phyloP scores from a whole-genome alignment of 53 echinoderm and acorn worm genomes.

The Pentamera pediparva region DNA sequence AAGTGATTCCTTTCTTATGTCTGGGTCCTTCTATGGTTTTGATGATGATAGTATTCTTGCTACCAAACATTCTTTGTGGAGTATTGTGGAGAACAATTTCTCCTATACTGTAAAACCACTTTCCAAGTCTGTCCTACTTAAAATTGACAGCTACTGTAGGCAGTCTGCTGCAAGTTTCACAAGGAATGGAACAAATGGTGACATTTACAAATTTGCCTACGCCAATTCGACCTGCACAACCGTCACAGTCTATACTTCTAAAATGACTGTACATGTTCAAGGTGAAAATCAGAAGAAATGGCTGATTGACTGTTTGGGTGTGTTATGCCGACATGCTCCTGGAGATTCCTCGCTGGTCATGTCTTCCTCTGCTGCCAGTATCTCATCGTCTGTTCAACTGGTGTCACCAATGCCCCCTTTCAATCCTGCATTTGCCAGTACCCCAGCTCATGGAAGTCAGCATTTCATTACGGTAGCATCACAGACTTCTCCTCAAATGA shows the following conservation, averaged over 20 bases:
- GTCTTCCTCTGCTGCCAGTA: not conserved
- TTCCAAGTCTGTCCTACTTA: not conserved
- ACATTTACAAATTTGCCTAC: not conserved
- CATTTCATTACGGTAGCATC: not conserved
- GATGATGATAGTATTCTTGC: not conserved
- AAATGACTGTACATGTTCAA: constrained; percentile 1
- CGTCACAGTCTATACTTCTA: not conserved
- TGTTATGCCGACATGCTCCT: not conserved
- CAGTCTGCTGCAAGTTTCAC: not conserved
- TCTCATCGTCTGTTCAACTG: not conserved
- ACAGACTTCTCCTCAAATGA: not conserved
- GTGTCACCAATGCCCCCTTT: not conserved
- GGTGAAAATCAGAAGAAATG: not conserved
- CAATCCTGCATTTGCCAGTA: not conserved
- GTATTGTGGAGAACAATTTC: not conserved
- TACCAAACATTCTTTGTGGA: not conserved
- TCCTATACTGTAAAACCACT: not conserved
- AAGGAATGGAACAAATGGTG: not conserved
- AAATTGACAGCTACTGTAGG: not conserved
- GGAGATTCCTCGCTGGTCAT: not conserved
- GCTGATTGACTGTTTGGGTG: constrained; percentile 7
- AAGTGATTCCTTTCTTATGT: too few species aligned
- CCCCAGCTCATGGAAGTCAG: not conserved
- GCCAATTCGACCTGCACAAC: not conserved
- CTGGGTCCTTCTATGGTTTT: not conserved